Conservation (phyloP, 1,140 invertebrate genomes). For the Platyura marginata region DNA sequence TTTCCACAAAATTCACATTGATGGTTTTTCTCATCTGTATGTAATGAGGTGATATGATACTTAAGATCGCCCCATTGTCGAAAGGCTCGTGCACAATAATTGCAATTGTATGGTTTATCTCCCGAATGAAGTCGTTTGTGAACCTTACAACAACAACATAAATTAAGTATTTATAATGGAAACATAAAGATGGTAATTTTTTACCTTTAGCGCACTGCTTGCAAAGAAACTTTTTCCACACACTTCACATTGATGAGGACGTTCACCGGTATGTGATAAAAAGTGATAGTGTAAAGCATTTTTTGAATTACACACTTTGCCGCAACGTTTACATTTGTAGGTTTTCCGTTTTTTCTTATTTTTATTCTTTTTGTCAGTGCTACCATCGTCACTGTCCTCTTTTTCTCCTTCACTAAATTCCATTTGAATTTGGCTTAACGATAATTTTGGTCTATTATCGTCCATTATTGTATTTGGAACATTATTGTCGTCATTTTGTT, state of each 20-base stretch:
- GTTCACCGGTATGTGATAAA: slow-evolving; percentile 54
- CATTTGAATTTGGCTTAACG: neutral
- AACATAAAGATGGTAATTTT: neutral
- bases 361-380: neutral
- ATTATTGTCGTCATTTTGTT: neutral
- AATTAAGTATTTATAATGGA: neutral
- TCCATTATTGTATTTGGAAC: neutral
- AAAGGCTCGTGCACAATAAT: slow-evolving; percentile 52
- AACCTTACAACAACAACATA: slow-evolving; percentile 25
- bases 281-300: slow-evolving; percentile 74
- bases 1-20: slow-evolving; percentile 85
- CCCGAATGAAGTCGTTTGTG: slow-evolving; percentile 56
- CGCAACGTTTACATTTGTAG: slow-evolving; percentile 38
- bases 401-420: slow-evolving; percentile 9
- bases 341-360: slow-evolving; percentile 11
- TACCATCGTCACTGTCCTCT: slow-evolving; percentile 5
- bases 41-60: slow-evolving; percentile 72
- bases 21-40: slow-evolving; percentile 58
- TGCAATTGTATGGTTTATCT: slow-evolving; percentile 63
- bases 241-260: slow-evolving; percentile 56
- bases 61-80: slow-evolving; percentile 79
- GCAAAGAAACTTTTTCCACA: slow-evolving; percentile 71
- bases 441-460: neutral
- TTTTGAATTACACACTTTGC: slow-evolving; percentile 54
- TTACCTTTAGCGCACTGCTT: slow-evolving; percentile 53